A percentile compares a stretch with the other conserved stretches of the same genome.
Evolutionary conservation across 2,888 invertebrate species (phyloP).

Genomic region (Pandemis heparana): DNA sequence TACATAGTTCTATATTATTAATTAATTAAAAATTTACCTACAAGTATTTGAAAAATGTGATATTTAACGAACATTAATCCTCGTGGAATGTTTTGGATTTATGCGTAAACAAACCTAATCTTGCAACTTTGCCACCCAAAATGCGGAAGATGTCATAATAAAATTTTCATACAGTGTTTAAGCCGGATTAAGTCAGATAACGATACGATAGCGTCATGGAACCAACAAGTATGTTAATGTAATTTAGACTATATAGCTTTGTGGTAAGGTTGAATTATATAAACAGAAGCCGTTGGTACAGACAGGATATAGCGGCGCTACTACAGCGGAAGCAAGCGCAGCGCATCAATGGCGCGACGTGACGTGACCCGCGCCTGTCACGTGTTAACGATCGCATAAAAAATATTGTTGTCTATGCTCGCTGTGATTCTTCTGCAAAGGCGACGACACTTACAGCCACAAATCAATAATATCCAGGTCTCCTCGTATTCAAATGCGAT

Average conservation of each 20-base stretch:
- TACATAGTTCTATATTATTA: too few species aligned
- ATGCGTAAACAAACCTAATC: conserved; percentile 5
- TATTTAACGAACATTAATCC: conserved; percentile 23
- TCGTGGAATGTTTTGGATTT: conserved; percentile 14
- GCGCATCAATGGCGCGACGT: conserved; percentile 75
- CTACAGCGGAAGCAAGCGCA: conserved; percentile 74
- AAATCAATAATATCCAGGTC: background rate
- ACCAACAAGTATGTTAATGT: background rate
- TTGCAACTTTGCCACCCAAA: conserved; percentile 33
- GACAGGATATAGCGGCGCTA: conserved; percentile 81
- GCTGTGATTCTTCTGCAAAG: conserved; percentile 19
- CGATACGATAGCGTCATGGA: conserved; percentile 27
- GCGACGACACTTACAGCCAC: background rate
- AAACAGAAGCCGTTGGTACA: conserved; percentile 33
- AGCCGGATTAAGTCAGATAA: conserved; percentile 37
- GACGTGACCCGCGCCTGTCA: conserved; percentile 66
- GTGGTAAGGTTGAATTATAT: conserved; percentile 17
- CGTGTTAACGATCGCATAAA: conserved; percentile 52
- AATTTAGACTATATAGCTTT: background rate
- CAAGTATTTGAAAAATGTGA: too few species aligned
- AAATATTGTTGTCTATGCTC: conserved; percentile 51
- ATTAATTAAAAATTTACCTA: too few species aligned
- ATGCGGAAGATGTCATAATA: conserved; percentile 37
- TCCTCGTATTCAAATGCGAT: background rate
- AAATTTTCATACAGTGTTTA: conserved; percentile 38